A percentile compares a stretch with the other conserved stretches of the same genome.
Conservation (phyloP, 64 coral and sea anemone species). For the Catalaphyllia jardinei region DNA sequence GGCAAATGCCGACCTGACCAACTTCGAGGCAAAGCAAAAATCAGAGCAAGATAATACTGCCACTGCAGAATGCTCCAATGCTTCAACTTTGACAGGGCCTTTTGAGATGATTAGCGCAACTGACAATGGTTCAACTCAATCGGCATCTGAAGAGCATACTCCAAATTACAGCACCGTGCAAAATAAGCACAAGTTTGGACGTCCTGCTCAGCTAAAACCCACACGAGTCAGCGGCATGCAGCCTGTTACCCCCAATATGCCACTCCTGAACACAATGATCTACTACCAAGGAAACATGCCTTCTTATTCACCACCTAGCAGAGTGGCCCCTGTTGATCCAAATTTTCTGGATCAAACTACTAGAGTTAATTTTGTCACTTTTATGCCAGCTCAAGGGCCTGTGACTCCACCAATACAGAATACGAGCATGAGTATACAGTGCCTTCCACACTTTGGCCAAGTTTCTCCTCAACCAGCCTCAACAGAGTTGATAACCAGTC, state of each 20-base stretch:
- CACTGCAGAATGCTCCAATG: neutral
- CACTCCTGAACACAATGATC: neutral
- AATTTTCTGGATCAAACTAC: neutral
- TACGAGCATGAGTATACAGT: neutral
- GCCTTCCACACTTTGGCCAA: constrained; percentile 12
- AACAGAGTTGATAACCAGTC: constrained; percentile 1
- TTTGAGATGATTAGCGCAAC: neutral
- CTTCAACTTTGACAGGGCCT: neutral
- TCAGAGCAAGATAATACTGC: neutral
- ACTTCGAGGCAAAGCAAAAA: constrained; percentile 67
- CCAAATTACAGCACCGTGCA: neutral
- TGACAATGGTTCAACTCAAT: neutral
- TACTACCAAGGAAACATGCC: constrained; percentile 16
- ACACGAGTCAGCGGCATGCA: neutral
- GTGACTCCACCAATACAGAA: neutral
- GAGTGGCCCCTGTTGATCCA: neutral
- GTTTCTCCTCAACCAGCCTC: neutral
- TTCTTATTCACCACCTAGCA: neutral
- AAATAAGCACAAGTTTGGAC: neutral
- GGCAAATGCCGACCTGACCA: constrained; percentile 64
- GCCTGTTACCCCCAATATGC: neutral
- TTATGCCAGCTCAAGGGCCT: neutral
- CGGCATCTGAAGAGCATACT: neutral
- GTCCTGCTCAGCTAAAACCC: neutral
- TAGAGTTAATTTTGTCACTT: neutral